phyloP scores from a whole-genome alignment of 2,113 vertebrate species.

The Serinus canaria region DNA sequence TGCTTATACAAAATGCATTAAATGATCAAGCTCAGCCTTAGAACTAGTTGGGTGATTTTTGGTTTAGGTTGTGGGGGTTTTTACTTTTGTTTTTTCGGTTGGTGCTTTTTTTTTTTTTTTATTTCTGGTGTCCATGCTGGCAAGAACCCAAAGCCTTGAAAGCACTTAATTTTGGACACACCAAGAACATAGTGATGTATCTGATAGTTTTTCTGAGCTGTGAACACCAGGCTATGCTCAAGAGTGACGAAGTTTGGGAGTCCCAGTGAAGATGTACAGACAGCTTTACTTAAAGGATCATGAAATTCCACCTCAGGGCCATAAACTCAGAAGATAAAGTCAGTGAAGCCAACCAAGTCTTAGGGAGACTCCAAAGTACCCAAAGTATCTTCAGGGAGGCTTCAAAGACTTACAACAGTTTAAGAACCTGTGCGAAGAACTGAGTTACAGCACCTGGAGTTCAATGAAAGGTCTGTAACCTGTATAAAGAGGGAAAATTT shows the following conservation, averaged over 20 bases:
- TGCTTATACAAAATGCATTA: not conserved
- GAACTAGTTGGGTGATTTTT: not conserved
- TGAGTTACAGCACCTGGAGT: not conserved
- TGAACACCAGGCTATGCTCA: not conserved
- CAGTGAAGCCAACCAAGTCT: not conserved
- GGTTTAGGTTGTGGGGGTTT: not conserved
- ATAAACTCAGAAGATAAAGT: not conserved
- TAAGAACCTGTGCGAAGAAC: not conserved
- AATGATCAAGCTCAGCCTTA: not conserved
- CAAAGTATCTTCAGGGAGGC: not conserved
- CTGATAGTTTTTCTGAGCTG: not conserved
- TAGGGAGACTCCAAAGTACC: not conserved
- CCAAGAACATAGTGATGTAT: not conserved
- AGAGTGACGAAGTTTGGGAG: not conserved
- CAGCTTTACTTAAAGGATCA: not conserved
- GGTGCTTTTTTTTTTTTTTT: not conserved
- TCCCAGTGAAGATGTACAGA: not conserved
- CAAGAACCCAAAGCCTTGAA: not conserved
- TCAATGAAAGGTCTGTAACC: not conserved
- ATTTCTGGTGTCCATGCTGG: not conserved
- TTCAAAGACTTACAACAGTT: not conserved
- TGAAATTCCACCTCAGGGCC: not conserved
- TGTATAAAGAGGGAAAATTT: not conserved
- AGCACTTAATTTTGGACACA: not conserved
- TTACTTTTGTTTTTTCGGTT: not conserved